Evolutionary conservation across 2,113 vertebrate genomes (phyloP).

Genomic region (Penelope pileata): DNA sequence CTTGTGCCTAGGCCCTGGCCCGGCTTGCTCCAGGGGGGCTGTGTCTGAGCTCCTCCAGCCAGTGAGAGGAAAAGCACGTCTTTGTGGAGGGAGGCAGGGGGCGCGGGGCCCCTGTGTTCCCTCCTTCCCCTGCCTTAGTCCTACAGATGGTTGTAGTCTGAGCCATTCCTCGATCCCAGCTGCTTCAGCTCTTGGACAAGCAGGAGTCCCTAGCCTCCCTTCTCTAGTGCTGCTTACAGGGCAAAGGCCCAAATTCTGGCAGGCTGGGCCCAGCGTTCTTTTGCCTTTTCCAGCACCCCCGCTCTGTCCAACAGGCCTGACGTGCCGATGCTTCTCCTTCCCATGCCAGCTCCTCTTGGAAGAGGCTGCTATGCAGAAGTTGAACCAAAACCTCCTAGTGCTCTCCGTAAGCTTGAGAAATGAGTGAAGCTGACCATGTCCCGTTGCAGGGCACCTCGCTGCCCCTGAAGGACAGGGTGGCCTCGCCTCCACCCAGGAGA

Average conservation of each 20-base stretch:
- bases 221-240: background rate
- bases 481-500: background rate
- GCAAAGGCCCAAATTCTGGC: background rate
- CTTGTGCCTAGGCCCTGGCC: background rate
- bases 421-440: background rate
- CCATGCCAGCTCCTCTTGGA: background rate
- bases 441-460: background rate
- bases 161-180: slow-evolving; percentile 20
- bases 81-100: background rate
- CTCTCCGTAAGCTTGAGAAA: background rate
- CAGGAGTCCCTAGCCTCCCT: background rate
- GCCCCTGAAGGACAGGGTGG: background rate
- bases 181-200: background rate
- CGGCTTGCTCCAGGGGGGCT: background rate
- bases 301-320: background rate
- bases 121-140: background rate
- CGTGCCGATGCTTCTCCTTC: background rate
- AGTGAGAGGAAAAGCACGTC: background rate
- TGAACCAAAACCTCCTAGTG: background rate
- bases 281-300: background rate
- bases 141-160: background rate
- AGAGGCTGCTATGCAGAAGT: slow-evolving; percentile 36
- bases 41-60: background rate
- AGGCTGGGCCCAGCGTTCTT: background rate
- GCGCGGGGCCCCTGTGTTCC: background rate